Evolutionary conservation across 2,113 vertebrate species (phyloP).

Genomic region (Pavo muticus): DNA sequence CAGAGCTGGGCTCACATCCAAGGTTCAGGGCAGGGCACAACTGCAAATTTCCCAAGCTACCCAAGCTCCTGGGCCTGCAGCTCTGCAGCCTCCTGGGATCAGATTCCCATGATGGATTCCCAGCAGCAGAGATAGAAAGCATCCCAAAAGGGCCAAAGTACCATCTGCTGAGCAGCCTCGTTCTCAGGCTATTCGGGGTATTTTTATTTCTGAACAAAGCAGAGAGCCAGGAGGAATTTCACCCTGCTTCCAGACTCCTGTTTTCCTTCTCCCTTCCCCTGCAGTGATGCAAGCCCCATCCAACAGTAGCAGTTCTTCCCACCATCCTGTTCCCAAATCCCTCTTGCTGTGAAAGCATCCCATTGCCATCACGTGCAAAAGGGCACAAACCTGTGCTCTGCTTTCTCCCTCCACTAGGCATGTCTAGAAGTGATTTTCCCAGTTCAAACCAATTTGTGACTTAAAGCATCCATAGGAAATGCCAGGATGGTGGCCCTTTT

Average conservation of each 20-base stretch:
- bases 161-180: background rate
- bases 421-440: background rate
- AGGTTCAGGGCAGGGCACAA: background rate
- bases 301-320: background rate
- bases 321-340: background rate
- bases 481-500: background rate
- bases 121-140: background rate
- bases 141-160: background rate
- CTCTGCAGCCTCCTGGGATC: background rate
- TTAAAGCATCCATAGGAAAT: rapidly evolving
- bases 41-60: slow-evolving; percentile 39
- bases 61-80: background rate
- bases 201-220: background rate
- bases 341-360: background rate
- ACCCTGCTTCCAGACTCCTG: background rate
- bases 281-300: rapidly evolving
- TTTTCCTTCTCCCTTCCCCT: background rate
- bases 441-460: rapidly evolving
- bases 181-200: background rate
- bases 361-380: background rate
- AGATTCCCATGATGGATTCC: slow-evolving; percentile 42
- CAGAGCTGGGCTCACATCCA: slow-evolving; percentile 22
- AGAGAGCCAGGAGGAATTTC: background rate
- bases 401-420: background rate
- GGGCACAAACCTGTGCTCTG: too few relatives aligned